phyloP scores from a whole-genome alignment of 2,888 invertebrate genomes.

The Gymnocheta viridis region DNA sequence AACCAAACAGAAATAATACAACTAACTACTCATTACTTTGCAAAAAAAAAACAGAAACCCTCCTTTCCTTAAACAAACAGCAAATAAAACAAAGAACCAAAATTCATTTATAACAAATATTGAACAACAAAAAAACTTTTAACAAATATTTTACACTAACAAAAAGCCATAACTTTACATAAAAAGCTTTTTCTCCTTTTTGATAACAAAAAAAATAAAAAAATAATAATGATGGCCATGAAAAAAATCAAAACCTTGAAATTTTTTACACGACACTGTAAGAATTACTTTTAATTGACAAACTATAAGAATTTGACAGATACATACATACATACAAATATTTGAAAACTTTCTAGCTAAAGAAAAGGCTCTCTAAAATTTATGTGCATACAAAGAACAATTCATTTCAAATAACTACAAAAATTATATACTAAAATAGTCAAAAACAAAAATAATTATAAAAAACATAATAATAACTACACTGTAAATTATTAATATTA shows the following conservation, averaged over 20 bases:
- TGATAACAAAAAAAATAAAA: constrained; percentile 42
- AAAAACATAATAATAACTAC: not conserved
- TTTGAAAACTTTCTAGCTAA: constrained; percentile 40
- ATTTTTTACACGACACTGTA: constrained; percentile 37
- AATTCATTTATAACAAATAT: constrained; percentile 28
- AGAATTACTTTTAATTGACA: constrained; percentile 2
- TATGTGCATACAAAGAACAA: constrained; percentile 34
- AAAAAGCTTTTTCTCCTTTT: constrained; percentile 45
- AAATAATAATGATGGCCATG: constrained; percentile 15
- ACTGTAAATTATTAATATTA: constrained; percentile 68
- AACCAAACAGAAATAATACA: not conserved
- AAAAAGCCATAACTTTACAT: constrained; percentile 15
- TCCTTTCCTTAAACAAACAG: constrained; percentile 26
- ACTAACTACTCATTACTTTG: constrained; percentile 22
- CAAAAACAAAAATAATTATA: constrained; percentile 34
- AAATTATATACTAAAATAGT: constrained; percentile 54
- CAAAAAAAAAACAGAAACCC: constrained; percentile 32
- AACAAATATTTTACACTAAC: constrained; percentile 52
- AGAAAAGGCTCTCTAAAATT: constrained; percentile 41
- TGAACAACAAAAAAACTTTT: constrained; percentile 21
- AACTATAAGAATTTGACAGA: constrained; percentile 11
- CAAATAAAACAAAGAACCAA: constrained; percentile 64
- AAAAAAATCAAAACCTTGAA: constrained; percentile 26
- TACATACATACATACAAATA: not conserved
- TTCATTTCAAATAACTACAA: constrained; percentile 47